These are phyloP conservation scores for Nothoprocta pentlandii DNA, from an alignment of 2,113 vertebrate species.

Conservation along the genomic window DNA sequence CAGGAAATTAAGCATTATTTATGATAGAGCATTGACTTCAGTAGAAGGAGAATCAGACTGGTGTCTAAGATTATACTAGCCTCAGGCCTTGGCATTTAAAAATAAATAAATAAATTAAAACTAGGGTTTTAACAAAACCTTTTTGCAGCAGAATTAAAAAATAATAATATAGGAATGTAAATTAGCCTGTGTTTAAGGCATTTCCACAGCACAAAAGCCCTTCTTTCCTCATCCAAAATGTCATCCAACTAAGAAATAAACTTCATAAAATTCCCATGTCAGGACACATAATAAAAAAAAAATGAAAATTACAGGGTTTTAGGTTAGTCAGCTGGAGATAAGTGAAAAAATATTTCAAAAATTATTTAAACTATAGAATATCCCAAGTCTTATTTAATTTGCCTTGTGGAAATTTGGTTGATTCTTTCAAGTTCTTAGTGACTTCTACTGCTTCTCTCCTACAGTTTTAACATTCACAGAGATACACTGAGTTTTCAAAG, in stretches of 20 bases:
- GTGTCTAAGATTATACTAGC: neutral
- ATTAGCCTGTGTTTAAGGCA: neutral
- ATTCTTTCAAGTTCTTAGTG: neutral
- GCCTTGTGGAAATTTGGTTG: neutral
- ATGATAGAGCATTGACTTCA: neutral
- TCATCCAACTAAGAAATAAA: neutral
- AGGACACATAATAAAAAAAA: neutral
- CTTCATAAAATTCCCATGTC: neutral
- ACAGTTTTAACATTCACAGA: neutral
- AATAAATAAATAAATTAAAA: neutral
- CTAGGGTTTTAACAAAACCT: neutral
- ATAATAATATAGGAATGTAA: neutral
- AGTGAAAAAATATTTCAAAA: neutral
- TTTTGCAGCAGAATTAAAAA: neutral
- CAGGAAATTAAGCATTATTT: neutral
- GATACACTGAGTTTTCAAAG: neutral
- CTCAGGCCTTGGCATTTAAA: neutral
- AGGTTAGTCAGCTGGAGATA: neutral
- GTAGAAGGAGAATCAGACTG: neutral
- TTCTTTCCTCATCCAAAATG: neutral
- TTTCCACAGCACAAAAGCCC: neutral
- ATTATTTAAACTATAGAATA: neutral
- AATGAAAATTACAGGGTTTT: neutral
- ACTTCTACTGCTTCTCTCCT: neutral
- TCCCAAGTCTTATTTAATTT: neutral